Base-by-base conservation (phyloP, 1,140 invertebrate species). In the Sitophilus oryzae region DNA sequence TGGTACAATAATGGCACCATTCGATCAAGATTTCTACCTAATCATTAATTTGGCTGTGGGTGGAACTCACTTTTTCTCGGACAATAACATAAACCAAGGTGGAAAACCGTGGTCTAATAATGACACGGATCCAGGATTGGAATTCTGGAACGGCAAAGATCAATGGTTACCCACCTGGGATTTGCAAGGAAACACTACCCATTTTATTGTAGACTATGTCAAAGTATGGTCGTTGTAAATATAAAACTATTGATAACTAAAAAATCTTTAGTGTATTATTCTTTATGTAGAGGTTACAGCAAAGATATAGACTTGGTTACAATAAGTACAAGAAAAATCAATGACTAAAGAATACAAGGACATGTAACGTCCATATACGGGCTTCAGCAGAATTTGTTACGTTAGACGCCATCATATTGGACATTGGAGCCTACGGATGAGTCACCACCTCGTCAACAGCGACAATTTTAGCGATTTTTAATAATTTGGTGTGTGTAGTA, bases 11-110 rank as follows among this genome's bases (percentile, higher is more conserved):
- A 73, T 76, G 67, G 77, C 79, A 35, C 79, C 79, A 3, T 81
- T 81, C 58, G 77, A 80, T 64, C 67, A 74, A 58, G 53, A 83
- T 77, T 85, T 84, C 67, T 82, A 83, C 61, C 58, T 86, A 8
- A 79, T 85, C 40, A 69, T 85, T 11, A 84, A 85, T 66, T 23
- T 64, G 11, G 25, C 62, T 51, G 25, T 56, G 50, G 71, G 71
- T 5, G 69, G 77, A 11, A 22, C 42, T 0, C 61, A 59, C 9
- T 77, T 68, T 64, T 79, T 79, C 66, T 71, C 75, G 3, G 77
- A 80, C 58, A 61, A 60, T 18, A 51, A 53, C 15, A 45, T 30
- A 14, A 73, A 72, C 44, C 34, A 58, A 16, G 46, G 46, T 6
- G 53, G 64, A 41, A 78, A 77, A 59, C 77, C 77, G 5, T 79